Evolutionary conservation across 2,797 vertebrate genomes (phyloP).

Genomic region (Helostoma temminkii): DNA sequence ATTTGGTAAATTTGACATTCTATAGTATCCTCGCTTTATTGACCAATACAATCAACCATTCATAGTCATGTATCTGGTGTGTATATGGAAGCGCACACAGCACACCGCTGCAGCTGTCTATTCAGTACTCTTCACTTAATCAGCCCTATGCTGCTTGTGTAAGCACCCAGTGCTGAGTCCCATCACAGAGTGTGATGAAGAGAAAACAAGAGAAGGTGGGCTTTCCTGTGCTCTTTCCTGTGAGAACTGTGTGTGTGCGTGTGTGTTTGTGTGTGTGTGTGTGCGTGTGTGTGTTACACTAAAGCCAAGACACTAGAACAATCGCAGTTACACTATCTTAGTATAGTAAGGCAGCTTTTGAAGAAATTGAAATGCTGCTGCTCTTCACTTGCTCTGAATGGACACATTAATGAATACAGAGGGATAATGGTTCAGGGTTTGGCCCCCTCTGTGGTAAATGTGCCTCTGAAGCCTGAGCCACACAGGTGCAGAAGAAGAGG

Average conservation of each 20-base stretch:
- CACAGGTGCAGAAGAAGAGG: slow-evolving; percentile 22
- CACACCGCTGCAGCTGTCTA: slow-evolving; percentile 48
- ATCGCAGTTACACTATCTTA: slow-evolving; percentile 50
- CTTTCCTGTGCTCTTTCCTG: too few relatives aligned
- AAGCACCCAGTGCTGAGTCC: slow-evolving; percentile 43
- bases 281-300: slow-evolving; percentile 22
- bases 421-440: slow-evolving; percentile 40
- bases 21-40: background rate
- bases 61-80: background rate
- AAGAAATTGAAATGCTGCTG: slow-evolving; percentile 54
- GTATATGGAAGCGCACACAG: background rate
- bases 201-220: slow-evolving; percentile 25
- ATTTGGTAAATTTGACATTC: background rate
- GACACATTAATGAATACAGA: slow-evolving; percentile 48
- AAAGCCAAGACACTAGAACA: slow-evolving; percentile 36
- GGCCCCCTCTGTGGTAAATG: slow-evolving; percentile 27
- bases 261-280: slow-evolving; percentile 13
- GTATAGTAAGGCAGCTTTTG: slow-evolving; percentile 55
- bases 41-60: slow-evolving; percentile 6
- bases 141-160: slow-evolving; percentile 50
- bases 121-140: slow-evolving; percentile 58
- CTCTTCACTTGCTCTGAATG: slow-evolving; percentile 60
- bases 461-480: slow-evolving; percentile 30
- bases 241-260: slow-evolving; percentile 6
- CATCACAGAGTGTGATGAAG: slow-evolving; percentile 37